Percentiles rank a stretch among this genome's conserved stretches.
phyloP scores from a whole-genome alignment of 2,888 invertebrate genomes.

The Drosophila anomelani region DNA sequence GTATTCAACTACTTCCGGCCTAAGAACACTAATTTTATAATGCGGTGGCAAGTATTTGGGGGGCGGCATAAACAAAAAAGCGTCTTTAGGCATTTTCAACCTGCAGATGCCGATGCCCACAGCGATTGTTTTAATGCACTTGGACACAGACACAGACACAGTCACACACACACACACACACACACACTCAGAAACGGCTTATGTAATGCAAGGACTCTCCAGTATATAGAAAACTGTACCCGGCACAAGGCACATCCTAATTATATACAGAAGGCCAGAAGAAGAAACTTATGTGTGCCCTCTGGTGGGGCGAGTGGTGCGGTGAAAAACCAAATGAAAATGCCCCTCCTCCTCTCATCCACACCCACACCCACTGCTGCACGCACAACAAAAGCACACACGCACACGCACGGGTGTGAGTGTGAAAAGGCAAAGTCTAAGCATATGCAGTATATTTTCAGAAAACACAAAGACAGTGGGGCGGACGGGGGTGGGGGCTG shows the following conservation, averaged over 20 bases:
- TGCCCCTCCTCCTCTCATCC: slow-evolving; percentile 14
- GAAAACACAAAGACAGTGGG: slow-evolving; percentile 58
- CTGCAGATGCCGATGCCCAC: slow-evolving; percentile 55
- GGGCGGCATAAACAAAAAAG: slow-evolving; percentile 11
- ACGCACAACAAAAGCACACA: slow-evolving; percentile 1
- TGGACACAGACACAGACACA: slow-evolving; percentile 11
- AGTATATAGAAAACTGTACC: slow-evolving; percentile 73
- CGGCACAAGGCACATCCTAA: slow-evolving; percentile 60
- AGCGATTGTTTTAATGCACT: slow-evolving; percentile 40
- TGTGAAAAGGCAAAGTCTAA: slow-evolving; percentile 36
- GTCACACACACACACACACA: slow-evolving; percentile 9
- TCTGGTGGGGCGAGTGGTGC: slow-evolving; percentile 31
- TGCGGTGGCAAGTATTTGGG: background rate
- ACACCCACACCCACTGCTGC: background rate
- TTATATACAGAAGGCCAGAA: slow-evolving; percentile 63
- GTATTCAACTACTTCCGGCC: background rate
- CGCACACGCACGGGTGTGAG: slow-evolving; percentile 10
- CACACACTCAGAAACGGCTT: background rate
- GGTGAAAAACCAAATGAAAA: slow-evolving; percentile 72
- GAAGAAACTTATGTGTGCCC: slow-evolving; percentile 42
- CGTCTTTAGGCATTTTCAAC: slow-evolving; percentile 49
- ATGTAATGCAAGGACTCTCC: slow-evolving; percentile 57
- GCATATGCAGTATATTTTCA: slow-evolving; percentile 57
- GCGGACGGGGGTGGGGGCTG: slow-evolving; percentile 9
- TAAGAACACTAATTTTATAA: slow-evolving; percentile 8